Evolutionary conservation across 2,797 vertebrate species (phyloP), one percentile per base, ranked within the genome.

Genomic region (Sebastes miniatus): DNA sequence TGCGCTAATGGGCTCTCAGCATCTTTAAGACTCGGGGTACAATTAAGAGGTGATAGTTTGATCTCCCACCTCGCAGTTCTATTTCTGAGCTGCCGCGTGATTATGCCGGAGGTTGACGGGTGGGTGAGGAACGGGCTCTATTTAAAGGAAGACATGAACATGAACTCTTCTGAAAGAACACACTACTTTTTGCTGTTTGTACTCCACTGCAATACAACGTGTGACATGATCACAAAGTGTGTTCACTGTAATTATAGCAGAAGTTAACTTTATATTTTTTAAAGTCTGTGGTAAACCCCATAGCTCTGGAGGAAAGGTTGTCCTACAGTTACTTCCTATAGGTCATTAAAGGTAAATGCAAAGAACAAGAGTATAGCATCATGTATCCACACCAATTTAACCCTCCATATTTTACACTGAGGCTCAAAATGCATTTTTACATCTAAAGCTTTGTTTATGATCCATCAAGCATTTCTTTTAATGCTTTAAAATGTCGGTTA

Each of bases 41-140:
- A 94, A 95, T 94, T 95, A 95, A 93, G 94, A 95, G 94, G 94
- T 94, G 94, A 93, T 92, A 94, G 93, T 93, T 93, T 94, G 93
- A 92, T 94, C 93, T 95, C 92, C 92, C 95, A 94, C 95, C 93
- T 95, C 87, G 64, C 91, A 84, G 87, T 90, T 93, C 94, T 95
- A 95, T 95, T 95, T 94, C 92, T 83, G 91, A 91, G 83, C 90
- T 78, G 86, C 86, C 27, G 89, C 68, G 87, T 95, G 93, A 94
- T 94, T 90, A 83, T 93, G 89, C 88, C 76, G 77, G 89, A 92
- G 88, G 90, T 87, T 91, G 91, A 90, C 87, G 81, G 78, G 90
- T 36, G 87, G 80, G 89, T 92, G 93, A 90, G 83, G 89, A 91
- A 79, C 8, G 22, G 57, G 80, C 71, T 89, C 90, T 95, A 94